Percentiles rank a stretch among this genome's conserved stretches.
Evolutionary conservation across 2,113 vertebrate genomes (phyloP).

Genomic region (Siphamia tubifer): DNA sequence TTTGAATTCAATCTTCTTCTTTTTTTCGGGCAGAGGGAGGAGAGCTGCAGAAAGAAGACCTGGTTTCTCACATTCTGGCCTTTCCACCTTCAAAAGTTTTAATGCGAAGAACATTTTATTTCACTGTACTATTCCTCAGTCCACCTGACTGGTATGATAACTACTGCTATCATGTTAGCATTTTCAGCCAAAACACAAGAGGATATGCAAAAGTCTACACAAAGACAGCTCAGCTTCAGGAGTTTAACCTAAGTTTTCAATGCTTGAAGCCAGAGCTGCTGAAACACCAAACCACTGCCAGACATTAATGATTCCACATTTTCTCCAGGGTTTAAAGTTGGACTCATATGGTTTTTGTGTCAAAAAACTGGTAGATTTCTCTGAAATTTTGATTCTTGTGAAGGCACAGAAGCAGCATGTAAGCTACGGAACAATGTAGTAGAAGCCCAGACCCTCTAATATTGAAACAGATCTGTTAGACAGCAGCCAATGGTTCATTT

Average conservation of each 20-base stretch:
- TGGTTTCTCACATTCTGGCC: too few relatives aligned
- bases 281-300: not conserved
- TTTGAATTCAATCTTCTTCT: too few relatives aligned
- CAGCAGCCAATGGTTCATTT: not conserved
- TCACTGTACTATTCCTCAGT: too few relatives aligned
- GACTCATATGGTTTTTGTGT: not conserved
- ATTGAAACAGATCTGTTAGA: not conserved
- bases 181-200: not conserved
- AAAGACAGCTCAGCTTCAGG: not conserved
- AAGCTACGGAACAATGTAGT: not conserved
- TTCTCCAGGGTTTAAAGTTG: not conserved
- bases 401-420: not conserved
- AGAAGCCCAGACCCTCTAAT: constrained; percentile 5
- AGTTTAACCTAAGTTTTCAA: not conserved
- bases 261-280: not conserved
- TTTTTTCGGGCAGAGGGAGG: too few relatives aligned
- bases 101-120: too few relatives aligned
- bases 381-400: not conserved
- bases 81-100: too few relatives aligned
- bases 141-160: not conserved
- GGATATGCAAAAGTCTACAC: not conserved
- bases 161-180: too few relatives aligned
- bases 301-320: constrained; percentile 14
- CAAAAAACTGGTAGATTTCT: not conserved
- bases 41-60: too few relatives aligned